A percentile compares a stretch with the other conserved stretches of the same genome.
phyloP scores from a whole-genome alignment of 2,113 vertebrate species.

The Crotalus helleri region DNA sequence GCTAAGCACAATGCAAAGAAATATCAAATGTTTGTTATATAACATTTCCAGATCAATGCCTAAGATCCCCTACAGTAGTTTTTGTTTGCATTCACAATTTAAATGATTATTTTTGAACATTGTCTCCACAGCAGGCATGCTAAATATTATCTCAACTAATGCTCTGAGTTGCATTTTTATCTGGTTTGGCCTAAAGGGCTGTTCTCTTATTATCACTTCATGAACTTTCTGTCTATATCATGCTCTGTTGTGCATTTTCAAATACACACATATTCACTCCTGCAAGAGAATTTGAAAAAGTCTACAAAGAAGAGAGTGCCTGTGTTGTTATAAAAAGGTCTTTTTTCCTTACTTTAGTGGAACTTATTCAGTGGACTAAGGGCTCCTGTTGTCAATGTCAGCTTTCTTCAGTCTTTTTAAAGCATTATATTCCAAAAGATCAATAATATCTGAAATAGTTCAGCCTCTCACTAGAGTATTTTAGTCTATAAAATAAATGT shows the following conservation, averaged over 20 bases:
- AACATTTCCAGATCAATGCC: background rate
- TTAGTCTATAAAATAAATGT: background rate
- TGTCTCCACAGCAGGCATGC: background rate
- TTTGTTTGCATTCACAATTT: background rate
- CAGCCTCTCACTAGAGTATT: background rate
- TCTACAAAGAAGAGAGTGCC: background rate
- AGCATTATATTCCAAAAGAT: background rate
- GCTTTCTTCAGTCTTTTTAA: background rate
- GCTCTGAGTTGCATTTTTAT: background rate
- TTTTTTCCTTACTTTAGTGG: background rate
- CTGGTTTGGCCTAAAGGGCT: background rate
- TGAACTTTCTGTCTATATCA: background rate
- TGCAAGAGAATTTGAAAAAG: background rate
- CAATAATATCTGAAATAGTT: background rate
- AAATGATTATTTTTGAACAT: constrained; percentile 23
- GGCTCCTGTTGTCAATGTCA: background rate
- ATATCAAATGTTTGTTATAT: background rate
- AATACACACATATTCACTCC: background rate
- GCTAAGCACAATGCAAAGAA: background rate
- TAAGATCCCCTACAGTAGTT: background rate
- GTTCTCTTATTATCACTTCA: background rate
- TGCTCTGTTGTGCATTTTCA: background rate
- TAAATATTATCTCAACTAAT: background rate
- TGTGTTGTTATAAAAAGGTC: background rate
- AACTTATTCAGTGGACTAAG: background rate